These are phyloP conservation scores for Drosophila siamana DNA, from an alignment of 2,888 invertebrate species.

Conservation along the genomic window DNA sequence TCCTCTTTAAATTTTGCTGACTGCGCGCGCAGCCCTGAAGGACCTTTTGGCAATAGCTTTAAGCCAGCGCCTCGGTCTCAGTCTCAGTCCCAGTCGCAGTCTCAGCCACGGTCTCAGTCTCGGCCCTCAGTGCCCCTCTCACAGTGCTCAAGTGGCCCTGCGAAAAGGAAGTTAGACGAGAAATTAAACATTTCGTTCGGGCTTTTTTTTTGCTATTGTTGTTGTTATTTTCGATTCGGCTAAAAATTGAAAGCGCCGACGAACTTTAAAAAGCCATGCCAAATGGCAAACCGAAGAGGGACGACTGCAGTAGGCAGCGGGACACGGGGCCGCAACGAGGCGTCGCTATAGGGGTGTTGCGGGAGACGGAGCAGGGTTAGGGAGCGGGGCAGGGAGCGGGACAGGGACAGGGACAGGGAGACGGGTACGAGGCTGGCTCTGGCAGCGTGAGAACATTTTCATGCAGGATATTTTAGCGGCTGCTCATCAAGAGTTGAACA, in stretches of 20 bases:
- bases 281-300: conserved; percentile 40
- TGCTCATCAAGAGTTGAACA: conserved; percentile 79
- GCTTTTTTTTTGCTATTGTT: too few species aligned
- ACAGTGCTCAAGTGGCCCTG: conserved; percentile 50
- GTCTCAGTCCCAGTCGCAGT: background rate
- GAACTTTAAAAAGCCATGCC: conserved; percentile 55
- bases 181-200: conserved; percentile 55
- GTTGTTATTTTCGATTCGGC: too few species aligned
- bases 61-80: conserved; percentile 29
- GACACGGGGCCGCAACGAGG: background rate
- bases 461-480: conserved; percentile 75
- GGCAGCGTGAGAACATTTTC: conserved; percentile 80
- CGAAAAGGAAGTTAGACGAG: conserved; percentile 68
- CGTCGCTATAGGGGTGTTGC: background rate
- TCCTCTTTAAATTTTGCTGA: conserved; percentile 73
- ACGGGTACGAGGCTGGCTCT: conserved; percentile 32
- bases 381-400: conserved; percentile 9
- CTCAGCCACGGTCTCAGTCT: background rate
- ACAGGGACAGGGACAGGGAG: conserved; percentile 6
- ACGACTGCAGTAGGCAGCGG: background rate
- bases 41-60: conserved; percentile 47
- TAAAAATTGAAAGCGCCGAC: conserved; percentile 54
- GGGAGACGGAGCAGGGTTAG: background rate
- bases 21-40: conserved; percentile 71
- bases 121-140: too few species aligned